Evolutionary conservation across 2,888 invertebrate species (phyloP), one percentile per base, ranked within the genome.

Genomic region (Oligia fasciuncula): DNA sequence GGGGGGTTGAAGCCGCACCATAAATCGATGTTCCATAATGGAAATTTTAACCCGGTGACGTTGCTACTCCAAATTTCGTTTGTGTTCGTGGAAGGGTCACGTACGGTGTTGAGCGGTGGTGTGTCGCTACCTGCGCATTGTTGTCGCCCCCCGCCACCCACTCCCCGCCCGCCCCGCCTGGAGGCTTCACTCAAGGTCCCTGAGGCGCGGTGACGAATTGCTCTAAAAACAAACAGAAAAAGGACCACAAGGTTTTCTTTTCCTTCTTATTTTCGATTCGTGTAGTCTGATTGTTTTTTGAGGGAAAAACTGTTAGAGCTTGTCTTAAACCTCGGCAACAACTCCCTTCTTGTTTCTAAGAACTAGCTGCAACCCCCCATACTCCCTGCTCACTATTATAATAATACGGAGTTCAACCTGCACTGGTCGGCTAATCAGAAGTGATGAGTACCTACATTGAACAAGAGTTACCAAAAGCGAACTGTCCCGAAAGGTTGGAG

Each of bases 101-200:
- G 60, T 51, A 54, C 19, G 11, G 43, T 40, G 63, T n/a, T 14
- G 17, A 29, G 71, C 40, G 57, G 8, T 29, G 69, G 54, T 40
- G 40, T 63, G 51, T 46, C 68, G 65, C 83, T 84, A 85, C 87
- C 87, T 85, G 85, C 80, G 29, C 75, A 63, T 73, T 63, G 73
- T 70, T 40, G 57, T 65, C 67, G 73, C 51, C 8, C 43, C 40
- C 71, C 66, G 9, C 13, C 43, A 14, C 23, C 3, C 43, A 49
- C 46, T 19, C 11, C 51, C 40, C 14, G 19, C 46, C 14, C 51
- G 1, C 57, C 46, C 19, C 23, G 11, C 43, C 54, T 23, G 57
- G 49, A 85, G 66, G 75, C 62, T 74, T 57, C 40, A 57, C 57
- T 67, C 80, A 73, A 85, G 73, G 43, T 57, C 49, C 40, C 62